Percentiles rank a stretch among this genome's conserved stretches.
phyloP scores from a whole-genome alignment of 2,888 invertebrate species.

The Lathronympha strigana region DNA sequence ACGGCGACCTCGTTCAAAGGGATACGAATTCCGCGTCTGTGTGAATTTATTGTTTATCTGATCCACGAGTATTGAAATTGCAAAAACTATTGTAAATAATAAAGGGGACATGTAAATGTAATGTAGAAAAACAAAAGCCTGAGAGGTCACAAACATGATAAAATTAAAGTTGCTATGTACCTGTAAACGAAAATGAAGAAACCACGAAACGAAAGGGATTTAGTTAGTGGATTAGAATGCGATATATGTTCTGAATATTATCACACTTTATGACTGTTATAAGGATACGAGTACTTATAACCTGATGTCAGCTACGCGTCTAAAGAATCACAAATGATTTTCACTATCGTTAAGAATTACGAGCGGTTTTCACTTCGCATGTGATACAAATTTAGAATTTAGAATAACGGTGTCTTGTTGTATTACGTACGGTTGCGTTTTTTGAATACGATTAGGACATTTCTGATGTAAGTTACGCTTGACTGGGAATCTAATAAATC shows the following conservation, averaged over 20 bases:
- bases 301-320: slow-evolving; percentile 31
- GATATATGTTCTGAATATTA: slow-evolving; percentile 13
- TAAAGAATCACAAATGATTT: slow-evolving; percentile 38
- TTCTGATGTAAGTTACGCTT: slow-evolving; percentile 15
- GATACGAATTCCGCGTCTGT: slow-evolving; percentile 23
- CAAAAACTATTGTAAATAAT: neutral
- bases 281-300: slow-evolving; percentile 25
- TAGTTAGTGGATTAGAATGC: neutral
- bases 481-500: too few relatives aligned
- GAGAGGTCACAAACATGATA: too few relatives aligned
- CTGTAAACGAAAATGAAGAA: neutral
- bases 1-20: slow-evolving; percentile 54
- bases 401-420: slow-evolving; percentile 9
- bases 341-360: slow-evolving; percentile 40
- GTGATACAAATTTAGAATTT: slow-evolving; percentile 38
- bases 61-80: slow-evolving; percentile 14
- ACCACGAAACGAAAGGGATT: neutral
- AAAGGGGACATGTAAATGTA: neutral
- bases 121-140: too few relatives aligned
- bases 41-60: slow-evolving; percentile 36
- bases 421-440: slow-evolving; percentile 32
- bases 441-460: slow-evolving; percentile 22
- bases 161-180: too few relatives aligned
- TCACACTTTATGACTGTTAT: slow-evolving; percentile 22
- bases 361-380: slow-evolving; percentile 35